Conservation (phyloP, 1,140 invertebrate genomes). For the Drosophila tsacasi region DNA sequence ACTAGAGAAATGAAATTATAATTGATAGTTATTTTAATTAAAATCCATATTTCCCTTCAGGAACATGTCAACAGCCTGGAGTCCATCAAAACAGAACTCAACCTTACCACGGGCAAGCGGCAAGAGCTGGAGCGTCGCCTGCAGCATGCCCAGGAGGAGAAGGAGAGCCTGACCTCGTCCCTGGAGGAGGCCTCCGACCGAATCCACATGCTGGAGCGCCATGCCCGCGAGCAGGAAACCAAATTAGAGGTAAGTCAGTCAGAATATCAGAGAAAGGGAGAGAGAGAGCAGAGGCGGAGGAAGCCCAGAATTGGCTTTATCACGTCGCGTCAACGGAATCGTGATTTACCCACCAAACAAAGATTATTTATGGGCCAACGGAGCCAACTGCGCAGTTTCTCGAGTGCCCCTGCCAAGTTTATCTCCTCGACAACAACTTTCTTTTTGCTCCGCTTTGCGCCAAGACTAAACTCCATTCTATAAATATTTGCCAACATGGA, state of each 20-base stretch:
- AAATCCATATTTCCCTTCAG: slow-evolving; percentile 74
- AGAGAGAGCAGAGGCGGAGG: not conserved
- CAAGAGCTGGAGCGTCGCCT: slow-evolving; percentile 93
- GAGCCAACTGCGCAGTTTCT: slow-evolving; percentile 71
- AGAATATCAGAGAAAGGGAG: not conserved
- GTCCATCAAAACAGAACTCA: slow-evolving; percentile 94
- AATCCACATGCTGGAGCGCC: slow-evolving; percentile 93
- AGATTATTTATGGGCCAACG: slow-evolving; percentile 66
- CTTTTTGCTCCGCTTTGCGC: slow-evolving; percentile 45
- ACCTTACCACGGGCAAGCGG: slow-evolving; percentile 93
- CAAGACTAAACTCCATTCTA: slow-evolving; percentile 42
- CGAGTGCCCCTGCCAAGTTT: slow-evolving; percentile 54
- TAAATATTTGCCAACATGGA: slow-evolving; percentile 36
- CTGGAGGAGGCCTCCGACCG: slow-evolving; percentile 96
- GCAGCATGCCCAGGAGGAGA: slow-evolving; percentile 90
- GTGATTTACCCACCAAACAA: slow-evolving; percentile 57
- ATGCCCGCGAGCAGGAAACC: slow-evolving; percentile 93
- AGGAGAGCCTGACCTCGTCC: slow-evolving; percentile 91
- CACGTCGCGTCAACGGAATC: slow-evolving; percentile 60
- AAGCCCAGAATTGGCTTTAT: slow-evolving; percentile 49
- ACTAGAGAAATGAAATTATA: not conserved
- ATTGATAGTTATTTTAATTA: not conserved
- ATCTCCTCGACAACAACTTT: slow-evolving; percentile 62
- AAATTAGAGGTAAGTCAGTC: slow-evolving; percentile 79
- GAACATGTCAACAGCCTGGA: slow-evolving; percentile 96